A percentile compares a stretch with the other conserved stretches of the same genome.
phyloP scores from a whole-genome alignment of 2,797 vertebrate genomes.

The Varecia variegata region DNA sequence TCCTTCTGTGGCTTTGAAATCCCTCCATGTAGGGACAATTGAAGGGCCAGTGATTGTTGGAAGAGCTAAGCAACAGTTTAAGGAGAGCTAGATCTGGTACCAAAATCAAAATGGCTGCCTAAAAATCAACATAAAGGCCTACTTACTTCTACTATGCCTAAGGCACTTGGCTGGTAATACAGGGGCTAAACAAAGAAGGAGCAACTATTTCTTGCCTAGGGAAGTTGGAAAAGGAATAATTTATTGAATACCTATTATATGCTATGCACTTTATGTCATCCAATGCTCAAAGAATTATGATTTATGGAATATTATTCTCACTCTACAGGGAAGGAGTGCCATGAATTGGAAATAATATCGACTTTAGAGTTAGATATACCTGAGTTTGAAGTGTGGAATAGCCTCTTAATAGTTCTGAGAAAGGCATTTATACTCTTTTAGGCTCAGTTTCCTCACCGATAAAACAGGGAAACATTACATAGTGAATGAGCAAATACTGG shows the following conservation, averaged over 20 bases:
- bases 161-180: not conserved
- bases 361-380: constrained; percentile 1
- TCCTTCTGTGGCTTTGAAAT: not conserved
- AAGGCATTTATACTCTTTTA: not conserved
- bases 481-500: not conserved
- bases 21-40: not conserved
- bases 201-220: not conserved
- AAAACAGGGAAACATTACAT: not conserved
- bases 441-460: not conserved
- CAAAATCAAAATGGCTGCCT: not conserved
- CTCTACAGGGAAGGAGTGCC: constrained; percentile 4
- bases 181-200: not conserved
- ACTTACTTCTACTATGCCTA: not conserved
- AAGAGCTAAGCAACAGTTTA: not conserved
- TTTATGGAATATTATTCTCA: constrained; percentile 29
- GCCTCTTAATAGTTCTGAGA: not conserved
- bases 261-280: not conserved
- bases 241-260: not conserved
- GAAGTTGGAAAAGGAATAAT: not conserved
- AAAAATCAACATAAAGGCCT: not conserved
- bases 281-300: not conserved
- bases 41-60: not conserved
- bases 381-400: not conserved
- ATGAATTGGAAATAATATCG: not conserved
- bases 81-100: not conserved